These are phyloP conservation scores for Hirtodrosophila trivittata DNA, from an alignment of 2,888 invertebrate species.

Conservation along the genomic window DNA sequence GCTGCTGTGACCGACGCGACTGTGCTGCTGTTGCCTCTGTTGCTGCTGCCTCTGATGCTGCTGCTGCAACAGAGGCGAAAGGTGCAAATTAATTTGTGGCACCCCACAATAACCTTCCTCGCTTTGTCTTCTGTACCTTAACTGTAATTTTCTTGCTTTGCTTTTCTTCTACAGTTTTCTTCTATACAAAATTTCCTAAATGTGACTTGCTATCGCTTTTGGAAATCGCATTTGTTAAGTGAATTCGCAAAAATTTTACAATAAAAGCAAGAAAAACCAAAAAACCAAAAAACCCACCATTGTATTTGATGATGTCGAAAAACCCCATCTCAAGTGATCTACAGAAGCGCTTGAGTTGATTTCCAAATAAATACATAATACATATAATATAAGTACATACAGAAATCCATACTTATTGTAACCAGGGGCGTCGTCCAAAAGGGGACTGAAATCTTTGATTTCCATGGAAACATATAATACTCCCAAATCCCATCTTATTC, in stretches of 20 bases:
- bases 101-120: slow-evolving; percentile 68
- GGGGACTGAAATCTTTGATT: too few relatives aligned
- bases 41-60: slow-evolving; percentile 25
- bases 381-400: slow-evolving; percentile 28
- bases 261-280: slow-evolving; percentile 31
- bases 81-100: slow-evolving; percentile 78
- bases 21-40: slow-evolving; percentile 43
- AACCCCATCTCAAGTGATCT: slow-evolving; percentile 31
- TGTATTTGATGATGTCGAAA: slow-evolving; percentile 57
- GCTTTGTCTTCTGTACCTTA: slow-evolving; percentile 56
- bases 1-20: slow-evolving; percentile 44
- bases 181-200: slow-evolving; percentile 36
- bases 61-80: slow-evolving; percentile 59
- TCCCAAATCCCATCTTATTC: too few relatives aligned
- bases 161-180: slow-evolving; percentile 44
- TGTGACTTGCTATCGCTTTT: slow-evolving; percentile 69
- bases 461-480: too few relatives aligned
- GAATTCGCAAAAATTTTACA: slow-evolving; percentile 54
- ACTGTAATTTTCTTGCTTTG: slow-evolving; percentile 42
- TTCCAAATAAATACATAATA: slow-evolving; percentile 18
- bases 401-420: not conserved
- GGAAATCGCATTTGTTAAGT: slow-evolving; percentile 64
- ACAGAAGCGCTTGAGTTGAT: slow-evolving; percentile 24
- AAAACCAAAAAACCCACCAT: slow-evolving; percentile 41
- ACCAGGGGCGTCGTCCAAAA: too few relatives aligned